These are phyloP conservation scores for Zaprionus ghesquierei DNA, from an alignment of 1,140 invertebrate species.

Conservation along the genomic window DNA sequence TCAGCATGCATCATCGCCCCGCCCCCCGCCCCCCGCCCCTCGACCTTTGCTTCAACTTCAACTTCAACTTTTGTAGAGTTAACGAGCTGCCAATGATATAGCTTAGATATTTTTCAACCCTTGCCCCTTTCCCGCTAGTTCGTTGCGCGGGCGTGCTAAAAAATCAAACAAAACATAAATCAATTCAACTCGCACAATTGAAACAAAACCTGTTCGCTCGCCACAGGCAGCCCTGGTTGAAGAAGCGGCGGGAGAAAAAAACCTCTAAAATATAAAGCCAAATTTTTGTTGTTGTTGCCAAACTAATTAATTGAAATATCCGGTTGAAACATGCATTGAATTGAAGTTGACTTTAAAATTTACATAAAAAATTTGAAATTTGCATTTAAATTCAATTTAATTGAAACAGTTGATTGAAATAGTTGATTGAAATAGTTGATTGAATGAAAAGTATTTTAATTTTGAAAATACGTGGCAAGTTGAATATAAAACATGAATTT, in stretches of 20 bases:
- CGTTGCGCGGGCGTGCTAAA: conserved; percentile 9
- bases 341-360: not conserved
- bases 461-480: too few species aligned
- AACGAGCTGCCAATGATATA: conserved; percentile 54
- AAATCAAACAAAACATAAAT: conserved; percentile 35
- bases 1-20: conserved; percentile 40
- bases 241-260: not conserved
- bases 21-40: not conserved
- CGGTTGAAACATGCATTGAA: not conserved
- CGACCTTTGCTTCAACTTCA: conserved; percentile 9
- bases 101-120: conserved; percentile 2
- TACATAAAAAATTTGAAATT: too few species aligned
- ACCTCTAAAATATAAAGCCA: not conserved
- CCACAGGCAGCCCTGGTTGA: not conserved
- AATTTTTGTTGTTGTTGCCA: not conserved
- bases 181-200: conserved; percentile 20
- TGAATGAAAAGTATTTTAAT: too few species aligned
- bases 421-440: too few species aligned
- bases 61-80: conserved; percentile 27
- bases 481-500: too few species aligned
- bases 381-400: too few species aligned
- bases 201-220: not conserved
- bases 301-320: not conserved
- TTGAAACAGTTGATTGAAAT: too few species aligned
- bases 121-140: not conserved